phyloP scores from a whole-genome alignment of 2,888 invertebrate species.

The Phaedon cochleariae region DNA sequence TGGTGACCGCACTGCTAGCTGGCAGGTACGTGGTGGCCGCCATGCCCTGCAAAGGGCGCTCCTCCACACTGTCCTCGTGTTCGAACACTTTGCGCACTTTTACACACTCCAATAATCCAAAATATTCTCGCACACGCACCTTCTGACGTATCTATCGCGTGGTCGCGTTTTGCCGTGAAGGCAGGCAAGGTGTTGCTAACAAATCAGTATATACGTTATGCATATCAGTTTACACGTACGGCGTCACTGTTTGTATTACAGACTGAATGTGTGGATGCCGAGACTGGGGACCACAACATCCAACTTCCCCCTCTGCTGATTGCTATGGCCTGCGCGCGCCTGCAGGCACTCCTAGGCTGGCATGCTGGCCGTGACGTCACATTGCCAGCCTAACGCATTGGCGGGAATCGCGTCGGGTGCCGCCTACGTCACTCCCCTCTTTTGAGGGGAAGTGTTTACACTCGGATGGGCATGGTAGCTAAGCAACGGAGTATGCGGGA shows the following conservation, averaged over 20 bases:
- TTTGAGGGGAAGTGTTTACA: conserved; percentile 63
- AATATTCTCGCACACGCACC: conserved; percentile 15
- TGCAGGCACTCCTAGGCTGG: conserved; percentile 58
- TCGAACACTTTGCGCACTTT: conserved; percentile 55
- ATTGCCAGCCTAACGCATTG: conserved; percentile 49
- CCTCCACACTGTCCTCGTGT: conserved; percentile 60
- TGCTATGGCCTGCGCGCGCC: conserved; percentile 60
- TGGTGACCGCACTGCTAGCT: conserved; percentile 74
- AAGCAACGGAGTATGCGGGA: conserved; percentile 62
- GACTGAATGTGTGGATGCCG: conserved; percentile 62
- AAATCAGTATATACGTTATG: conserved; percentile 64
- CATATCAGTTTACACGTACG: conserved; percentile 64
- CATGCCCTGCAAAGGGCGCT: conserved; percentile 78
- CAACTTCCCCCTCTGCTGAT: conserved; percentile 45
- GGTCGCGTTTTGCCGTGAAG: conserved; percentile 41
- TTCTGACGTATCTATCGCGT: conserved; percentile 21
- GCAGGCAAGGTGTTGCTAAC: conserved; percentile 12
- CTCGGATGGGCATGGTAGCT: conserved; percentile 62
- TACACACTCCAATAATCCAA: conserved; percentile 2
- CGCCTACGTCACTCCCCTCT: conserved; percentile 53
- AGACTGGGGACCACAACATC: conserved; percentile 41
- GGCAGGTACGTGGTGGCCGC: conserved; percentile 95
- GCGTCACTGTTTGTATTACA: conserved; percentile 69
- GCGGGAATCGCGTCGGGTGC: conserved; percentile 48
- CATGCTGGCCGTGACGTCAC: conserved; percentile 56